A percentile compares a stretch with the other conserved stretches of the same genome.
Conservation (phyloP, 2,113 vertebrate genomes). For the Junco hyemalis region DNA sequence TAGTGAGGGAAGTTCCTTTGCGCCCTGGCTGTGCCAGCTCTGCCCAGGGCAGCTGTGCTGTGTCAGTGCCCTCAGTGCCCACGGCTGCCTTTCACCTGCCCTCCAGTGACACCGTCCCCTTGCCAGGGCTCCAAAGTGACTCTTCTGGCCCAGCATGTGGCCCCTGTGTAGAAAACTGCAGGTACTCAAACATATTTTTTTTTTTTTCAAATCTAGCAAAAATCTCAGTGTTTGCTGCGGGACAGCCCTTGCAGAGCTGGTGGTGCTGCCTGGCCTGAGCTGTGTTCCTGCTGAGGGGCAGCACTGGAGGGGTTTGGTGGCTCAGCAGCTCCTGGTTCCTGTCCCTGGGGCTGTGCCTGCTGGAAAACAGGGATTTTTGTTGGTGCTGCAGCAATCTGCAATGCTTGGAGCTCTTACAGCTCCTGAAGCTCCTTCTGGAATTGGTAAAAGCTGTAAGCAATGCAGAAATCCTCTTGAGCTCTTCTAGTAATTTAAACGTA, state of each 20-base stretch:
- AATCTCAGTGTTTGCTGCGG: not conserved
- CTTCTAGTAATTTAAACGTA: not conserved
- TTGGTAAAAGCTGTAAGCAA: not conserved
- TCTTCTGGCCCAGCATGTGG: not conserved
- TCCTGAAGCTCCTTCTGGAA: not conserved
- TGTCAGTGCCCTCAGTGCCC: not conserved
- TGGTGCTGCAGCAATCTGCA: not conserved
- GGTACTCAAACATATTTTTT: fast-evolving
- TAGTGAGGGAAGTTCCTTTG: not conserved
- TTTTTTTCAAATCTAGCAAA: not conserved
- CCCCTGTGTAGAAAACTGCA: not conserved
- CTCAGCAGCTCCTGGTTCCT: not conserved
- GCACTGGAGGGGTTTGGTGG: not conserved
- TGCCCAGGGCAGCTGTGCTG: not conserved
- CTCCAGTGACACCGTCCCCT: not conserved
- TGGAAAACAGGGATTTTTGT: not conserved
- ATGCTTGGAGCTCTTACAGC: not conserved
- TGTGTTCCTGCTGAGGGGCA: not conserved
- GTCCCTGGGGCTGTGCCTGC: not conserved
- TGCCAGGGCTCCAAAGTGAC: not conserved
- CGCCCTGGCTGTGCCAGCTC: not conserved
- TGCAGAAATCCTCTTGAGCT: not conserved
- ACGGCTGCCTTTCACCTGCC: fast-evolving
- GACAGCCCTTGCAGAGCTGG: not conserved
- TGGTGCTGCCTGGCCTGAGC: not conserved